Conservation (phyloP, 2,797 vertebrate genomes). For the Anolis apletophallus region DNA sequence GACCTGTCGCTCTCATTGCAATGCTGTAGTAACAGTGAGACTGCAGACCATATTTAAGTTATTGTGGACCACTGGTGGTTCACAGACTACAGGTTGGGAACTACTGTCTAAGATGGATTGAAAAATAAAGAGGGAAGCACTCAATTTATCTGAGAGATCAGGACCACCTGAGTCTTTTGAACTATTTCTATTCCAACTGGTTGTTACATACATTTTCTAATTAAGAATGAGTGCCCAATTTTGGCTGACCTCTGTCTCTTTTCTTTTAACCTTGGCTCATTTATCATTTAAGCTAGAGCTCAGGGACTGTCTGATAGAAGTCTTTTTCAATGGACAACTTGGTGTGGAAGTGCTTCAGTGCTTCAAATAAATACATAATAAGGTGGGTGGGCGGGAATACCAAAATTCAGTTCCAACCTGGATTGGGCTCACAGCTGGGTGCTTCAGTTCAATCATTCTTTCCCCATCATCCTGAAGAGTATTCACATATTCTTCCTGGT, state of each 20-base stretch:
- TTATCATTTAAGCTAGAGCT: too few relatives aligned
- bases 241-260: not conserved
- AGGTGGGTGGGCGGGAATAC: too few relatives aligned
- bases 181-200: not conserved
- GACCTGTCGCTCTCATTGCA: too few relatives aligned
- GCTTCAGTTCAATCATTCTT: constrained; percentile 90
- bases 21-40: too few relatives aligned
- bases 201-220: not conserved
- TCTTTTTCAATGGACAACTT: not conserved
- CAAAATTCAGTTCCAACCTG: constrained; percentile 78
- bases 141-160: not conserved
- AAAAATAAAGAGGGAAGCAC: not conserved
- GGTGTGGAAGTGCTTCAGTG: not conserved
- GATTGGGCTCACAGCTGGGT: constrained; percentile 88
- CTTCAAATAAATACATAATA: not conserved
- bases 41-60: too few relatives aligned
- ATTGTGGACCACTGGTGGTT: too few relatives aligned
- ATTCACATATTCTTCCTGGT: constrained; percentile 91
- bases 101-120: not conserved
- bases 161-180: not conserved
- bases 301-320: not conserved
- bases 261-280: not conserved
- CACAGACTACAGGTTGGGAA: too few relatives aligned
- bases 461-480: constrained; percentile 92
- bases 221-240: not conserved